Base-by-base conservation (phyloP, 2,797 vertebrate genomes). In the Anomalospiza imberbis region DNA sequence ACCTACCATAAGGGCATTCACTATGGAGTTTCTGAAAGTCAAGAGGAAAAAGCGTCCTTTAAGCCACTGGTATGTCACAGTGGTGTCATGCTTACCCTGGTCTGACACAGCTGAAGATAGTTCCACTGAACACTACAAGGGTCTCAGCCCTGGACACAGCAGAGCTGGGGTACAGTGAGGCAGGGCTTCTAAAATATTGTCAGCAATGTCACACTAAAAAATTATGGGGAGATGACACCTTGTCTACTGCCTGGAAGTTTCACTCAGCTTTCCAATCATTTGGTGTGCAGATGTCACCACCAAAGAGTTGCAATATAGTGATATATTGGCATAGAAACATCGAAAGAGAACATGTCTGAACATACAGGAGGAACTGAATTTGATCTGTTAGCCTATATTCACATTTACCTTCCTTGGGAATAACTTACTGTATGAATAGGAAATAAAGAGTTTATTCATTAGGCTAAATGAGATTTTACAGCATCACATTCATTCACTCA, bases 401-500 rank as follows among this genome's bases (percentile, higher is more conserved):
- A 42, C 31, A 53, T 34, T 65, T 57, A 31, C 25, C 55, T 63
- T 76, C 29, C 67, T 66, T 3, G 7, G 42, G 55, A 89, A 50
- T 53, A 85, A 68, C 57, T 67, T 32, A 34, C 10, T 65, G 45
- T 24, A 34, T 60, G 68, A 60, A 76, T 13, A 73, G 26, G 57
- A 88, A 91, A 70, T 31, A 76, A 51, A 18, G 57, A 53, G 66
- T 83, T 92, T 70, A 60, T 79, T 92, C 63, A 74, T 22, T 24
- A 82, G 38, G n/a, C 36, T 67, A 88, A 71, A 83, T 36, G 28
- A 77, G 62, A 87, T 86, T 83, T 92, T 82, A 53, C 34, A 74
- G 53, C 31, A 58, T 58, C 51, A 38, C 26, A 48, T 57, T 63
- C 34, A 67, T 42, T 74, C 57, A 48, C 18, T 85, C 77, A 61